phyloP scores from a whole-genome alignment of 1,140 invertebrate genomes.

The Apis florea region DNA sequence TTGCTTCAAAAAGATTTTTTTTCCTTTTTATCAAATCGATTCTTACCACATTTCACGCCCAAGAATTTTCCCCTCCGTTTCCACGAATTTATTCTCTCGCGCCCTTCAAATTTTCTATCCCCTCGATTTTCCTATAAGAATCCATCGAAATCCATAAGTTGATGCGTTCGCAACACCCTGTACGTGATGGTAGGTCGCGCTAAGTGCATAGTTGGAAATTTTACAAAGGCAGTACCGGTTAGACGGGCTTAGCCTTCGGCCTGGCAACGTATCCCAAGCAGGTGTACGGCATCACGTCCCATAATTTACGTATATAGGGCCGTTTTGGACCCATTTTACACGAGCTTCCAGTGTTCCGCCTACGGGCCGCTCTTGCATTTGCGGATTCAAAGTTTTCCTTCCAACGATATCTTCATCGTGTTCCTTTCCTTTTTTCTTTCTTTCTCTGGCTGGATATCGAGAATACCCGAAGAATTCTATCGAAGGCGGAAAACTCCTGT shows the following conservation, averaged over 20 bases:
- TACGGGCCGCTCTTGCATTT: slow-evolving; percentile 32
- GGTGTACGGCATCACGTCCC: slow-evolving; percentile 53
- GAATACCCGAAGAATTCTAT: slow-evolving; percentile 5
- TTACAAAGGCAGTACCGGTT: slow-evolving; percentile 73
- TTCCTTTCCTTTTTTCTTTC: too few species aligned
- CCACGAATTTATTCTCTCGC: too few species aligned
- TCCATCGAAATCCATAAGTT: neutral
- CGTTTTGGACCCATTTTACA: slow-evolving; percentile 47
- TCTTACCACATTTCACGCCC: too few species aligned
- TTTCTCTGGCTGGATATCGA: slow-evolving; percentile 5
- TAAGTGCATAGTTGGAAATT: slow-evolving; percentile 73
- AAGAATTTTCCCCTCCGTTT: too few species aligned
- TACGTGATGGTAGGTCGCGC: slow-evolving; percentile 30
- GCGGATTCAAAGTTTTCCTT: slow-evolving; percentile 5
- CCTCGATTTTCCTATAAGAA: too few species aligned
- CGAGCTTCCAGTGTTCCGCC: slow-evolving; percentile 49
- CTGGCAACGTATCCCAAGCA: slow-evolving; percentile 62
- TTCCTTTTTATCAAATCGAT: too few species aligned
- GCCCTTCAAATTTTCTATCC: too few species aligned
- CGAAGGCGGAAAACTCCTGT: neutral
- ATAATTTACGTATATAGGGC: slow-evolving; percentile 49
- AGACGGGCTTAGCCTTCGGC: slow-evolving; percentile 69
- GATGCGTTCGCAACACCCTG: slow-evolving; percentile 42
- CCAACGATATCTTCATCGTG: neutral
- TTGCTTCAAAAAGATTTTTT: too few species aligned